Conservation (phyloP, 1,140 invertebrate species). For the Mactra quadrangularis region DNA sequence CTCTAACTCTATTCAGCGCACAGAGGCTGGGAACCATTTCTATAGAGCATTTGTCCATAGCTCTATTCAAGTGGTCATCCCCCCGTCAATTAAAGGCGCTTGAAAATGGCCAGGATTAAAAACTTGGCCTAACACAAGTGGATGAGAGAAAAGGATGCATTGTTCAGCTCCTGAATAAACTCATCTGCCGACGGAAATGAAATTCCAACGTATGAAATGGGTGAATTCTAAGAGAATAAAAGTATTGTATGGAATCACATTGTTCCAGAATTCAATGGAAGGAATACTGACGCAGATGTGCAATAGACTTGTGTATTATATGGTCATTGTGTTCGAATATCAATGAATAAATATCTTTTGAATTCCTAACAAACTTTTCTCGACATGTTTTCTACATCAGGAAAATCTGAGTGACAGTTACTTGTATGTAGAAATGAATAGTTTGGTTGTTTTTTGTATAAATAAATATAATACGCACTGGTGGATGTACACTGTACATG, state of each 20-base stretch:
- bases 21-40: slow-evolving; percentile 35
- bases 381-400: too few species aligned
- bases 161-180: slow-evolving; percentile 44
- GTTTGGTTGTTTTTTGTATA: too few species aligned
- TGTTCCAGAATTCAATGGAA: slow-evolving; percentile 46
- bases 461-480: too few species aligned
- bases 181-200: slow-evolving; percentile 61
- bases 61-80: slow-evolving; percentile 46
- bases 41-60: slow-evolving; percentile 36
- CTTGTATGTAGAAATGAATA: too few species aligned
- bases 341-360: slow-evolving; percentile 37
- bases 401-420: too few species aligned
- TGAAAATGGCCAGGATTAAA: slow-evolving; percentile 53
- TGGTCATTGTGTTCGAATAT: slow-evolving; percentile 12
- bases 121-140: slow-evolving; percentile 46
- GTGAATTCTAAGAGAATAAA: slow-evolving; percentile 51
- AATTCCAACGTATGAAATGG: slow-evolving; percentile 62
- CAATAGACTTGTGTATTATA: slow-evolving; percentile 20
- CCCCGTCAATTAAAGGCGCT: slow-evolving; percentile 57
- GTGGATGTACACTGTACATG: too few species aligned
- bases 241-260: slow-evolving; percentile 38
- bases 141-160: slow-evolving; percentile 37
- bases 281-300: slow-evolving; percentile 43
- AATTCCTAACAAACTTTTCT: neutral
- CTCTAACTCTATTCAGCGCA: slow-evolving; percentile 27